These are phyloP conservation scores for Catostomus latipinnis DNA, from an alignment of 2,797 vertebrate species.

Conservation along the genomic window DNA sequence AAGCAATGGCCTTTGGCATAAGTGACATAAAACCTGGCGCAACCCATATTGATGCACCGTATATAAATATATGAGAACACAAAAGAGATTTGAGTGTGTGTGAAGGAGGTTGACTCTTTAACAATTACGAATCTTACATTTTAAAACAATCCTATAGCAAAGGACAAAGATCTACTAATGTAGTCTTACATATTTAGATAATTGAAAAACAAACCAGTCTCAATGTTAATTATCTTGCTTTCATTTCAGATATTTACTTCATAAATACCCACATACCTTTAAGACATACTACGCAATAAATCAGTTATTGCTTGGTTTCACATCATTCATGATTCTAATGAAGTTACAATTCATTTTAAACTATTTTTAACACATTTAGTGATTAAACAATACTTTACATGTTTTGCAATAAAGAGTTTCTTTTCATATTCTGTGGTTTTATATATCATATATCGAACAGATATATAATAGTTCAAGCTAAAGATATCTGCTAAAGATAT, in stretches of 20 bases:
- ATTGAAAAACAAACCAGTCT: not conserved
- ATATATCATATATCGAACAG: not conserved
- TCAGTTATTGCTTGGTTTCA: not conserved
- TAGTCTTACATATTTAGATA: not conserved
- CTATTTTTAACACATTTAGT: too few relatives aligned
- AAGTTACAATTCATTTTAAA: not conserved
- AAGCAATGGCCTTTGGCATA: not conserved
- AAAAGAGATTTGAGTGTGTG: not conserved
- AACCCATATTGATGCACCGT: not conserved
- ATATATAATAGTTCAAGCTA: not conserved
- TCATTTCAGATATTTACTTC: slow-evolving; percentile 7
- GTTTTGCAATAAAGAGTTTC: not conserved
- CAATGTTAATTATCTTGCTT: not conserved
- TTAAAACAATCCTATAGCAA: not conserved
- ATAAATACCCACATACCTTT: slow-evolving; percentile 6
- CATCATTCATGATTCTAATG: not conserved
- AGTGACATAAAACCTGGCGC: not conserved
- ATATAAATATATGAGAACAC: not conserved
- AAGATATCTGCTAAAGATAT: not conserved
- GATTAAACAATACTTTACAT: not conserved
- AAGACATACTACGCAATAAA: not conserved
- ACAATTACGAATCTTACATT: too few relatives aligned
- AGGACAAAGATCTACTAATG: not conserved
- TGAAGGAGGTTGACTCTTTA: too few relatives aligned
- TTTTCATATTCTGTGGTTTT: slow-evolving; percentile 1